A percentile compares a stretch with the other conserved stretches of the same genome.
phyloP scores from a whole-genome alignment of 23 tunicate genomes.

The Diplosoma virens region DNA sequence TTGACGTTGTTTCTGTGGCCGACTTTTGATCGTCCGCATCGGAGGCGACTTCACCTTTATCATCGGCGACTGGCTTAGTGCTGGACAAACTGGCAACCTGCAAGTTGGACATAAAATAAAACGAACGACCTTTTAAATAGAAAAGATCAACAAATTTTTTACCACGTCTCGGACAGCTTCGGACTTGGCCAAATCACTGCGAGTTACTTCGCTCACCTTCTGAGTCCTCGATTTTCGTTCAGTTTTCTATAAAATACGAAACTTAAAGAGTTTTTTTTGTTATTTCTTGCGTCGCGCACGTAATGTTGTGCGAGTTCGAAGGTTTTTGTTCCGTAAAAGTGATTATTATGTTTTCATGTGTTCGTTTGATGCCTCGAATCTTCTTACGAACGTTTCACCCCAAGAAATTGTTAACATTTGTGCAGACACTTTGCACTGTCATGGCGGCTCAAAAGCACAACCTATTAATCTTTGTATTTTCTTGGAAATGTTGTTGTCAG shows the following conservation, averaged over 20 bases:
- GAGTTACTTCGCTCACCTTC: background rate
- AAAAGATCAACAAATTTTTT: background rate
- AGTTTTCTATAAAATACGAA: conserved; percentile 33
- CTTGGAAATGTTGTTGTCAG: no score
- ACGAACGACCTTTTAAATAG: background rate
- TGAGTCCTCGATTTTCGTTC: conserved; percentile 24
- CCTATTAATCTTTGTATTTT: no score
- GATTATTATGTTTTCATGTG: no score
- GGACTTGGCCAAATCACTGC: conserved; percentile 1
- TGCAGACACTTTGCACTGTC: no score
- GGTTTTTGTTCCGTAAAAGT: no score
- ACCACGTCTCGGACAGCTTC: conserved; percentile 32
- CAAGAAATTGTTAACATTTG: no score
- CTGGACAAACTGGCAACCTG: conserved; percentile 17
- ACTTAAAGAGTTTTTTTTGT: no score
- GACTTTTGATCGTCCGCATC: background rate
- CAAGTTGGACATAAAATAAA: background rate
- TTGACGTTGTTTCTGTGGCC: background rate
- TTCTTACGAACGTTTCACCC: no score
- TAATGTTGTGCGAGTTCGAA: no score
- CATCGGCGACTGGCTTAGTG: background rate
- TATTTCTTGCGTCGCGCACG: no score
- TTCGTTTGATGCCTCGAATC: no score
- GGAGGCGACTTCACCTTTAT: background rate
- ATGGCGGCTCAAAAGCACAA: no score